Percentiles rank a stretch among this genome's conserved stretches.
phyloP scores from a whole-genome alignment of 2,888 invertebrate species.

The Elaeidobius kamerunicus region DNA sequence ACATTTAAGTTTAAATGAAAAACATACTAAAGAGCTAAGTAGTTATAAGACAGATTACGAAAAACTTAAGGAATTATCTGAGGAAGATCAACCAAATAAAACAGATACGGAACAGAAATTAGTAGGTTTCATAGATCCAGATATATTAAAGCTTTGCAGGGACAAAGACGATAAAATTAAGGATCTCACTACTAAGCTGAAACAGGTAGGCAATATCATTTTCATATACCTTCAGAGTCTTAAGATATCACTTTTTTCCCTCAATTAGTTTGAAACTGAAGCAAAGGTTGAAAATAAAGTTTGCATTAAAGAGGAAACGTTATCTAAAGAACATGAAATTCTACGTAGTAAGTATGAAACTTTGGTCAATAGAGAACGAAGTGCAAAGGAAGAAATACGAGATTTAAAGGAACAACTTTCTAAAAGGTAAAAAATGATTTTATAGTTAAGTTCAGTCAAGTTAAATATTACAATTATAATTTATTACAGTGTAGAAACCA shows the following conservation, averaged over 20 bases:
- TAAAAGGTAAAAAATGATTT: constrained; percentile 42
- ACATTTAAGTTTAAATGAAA: constrained; percentile 54
- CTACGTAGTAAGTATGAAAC: constrained; percentile 53
- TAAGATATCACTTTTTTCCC: too few relatives aligned
- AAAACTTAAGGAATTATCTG: constrained; percentile 46
- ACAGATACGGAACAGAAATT: neutral
- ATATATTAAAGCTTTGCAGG: constrained; percentile 44
- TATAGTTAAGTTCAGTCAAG: too few relatives aligned
- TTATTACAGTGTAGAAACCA: too few relatives aligned
- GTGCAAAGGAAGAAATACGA: constrained; percentile 51
- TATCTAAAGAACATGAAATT: constrained; percentile 47
- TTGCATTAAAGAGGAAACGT: too few relatives aligned
- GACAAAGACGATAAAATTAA: constrained; percentile 52
- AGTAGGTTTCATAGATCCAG: constrained; percentile 40
- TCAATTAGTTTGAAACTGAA: too few relatives aligned
- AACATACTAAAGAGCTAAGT: constrained; percentile 61
- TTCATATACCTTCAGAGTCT: too few relatives aligned
- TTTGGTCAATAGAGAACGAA: constrained; percentile 53
- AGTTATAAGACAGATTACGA: constrained; percentile 63
- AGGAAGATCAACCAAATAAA: constrained; percentile 28
- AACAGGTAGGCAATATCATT: too few relatives aligned
- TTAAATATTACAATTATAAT: too few relatives aligned
- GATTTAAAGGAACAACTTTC: constrained; percentile 49
- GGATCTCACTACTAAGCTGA: constrained; percentile 47
- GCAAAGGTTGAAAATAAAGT: too few relatives aligned